Evolutionary conservation across 2,888 invertebrate genomes (phyloP).

Genomic region (Aquatica leii): DNA sequence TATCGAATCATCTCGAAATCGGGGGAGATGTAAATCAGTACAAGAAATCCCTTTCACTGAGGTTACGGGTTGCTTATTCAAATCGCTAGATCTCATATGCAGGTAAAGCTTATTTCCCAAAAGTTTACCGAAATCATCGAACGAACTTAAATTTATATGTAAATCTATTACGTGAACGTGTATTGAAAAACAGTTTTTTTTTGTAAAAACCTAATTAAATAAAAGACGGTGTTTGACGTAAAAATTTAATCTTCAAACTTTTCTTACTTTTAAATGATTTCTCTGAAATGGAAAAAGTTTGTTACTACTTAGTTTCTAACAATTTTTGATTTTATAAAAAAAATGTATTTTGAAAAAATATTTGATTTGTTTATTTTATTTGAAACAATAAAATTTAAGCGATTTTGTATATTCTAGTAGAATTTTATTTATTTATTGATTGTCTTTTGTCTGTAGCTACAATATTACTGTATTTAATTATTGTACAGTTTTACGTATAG

Average conservation of each 20-base stretch:
- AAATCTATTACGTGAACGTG: slow-evolving; percentile 15
- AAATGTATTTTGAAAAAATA: neutral
- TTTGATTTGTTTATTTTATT: no score
- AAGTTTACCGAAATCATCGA: slow-evolving; percentile 29
- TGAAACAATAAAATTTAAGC: no score
- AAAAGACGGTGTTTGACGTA: slow-evolving; percentile 3
- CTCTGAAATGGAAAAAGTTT: slow-evolving; percentile 9
- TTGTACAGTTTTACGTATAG: no score
- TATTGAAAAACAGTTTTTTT: slow-evolving; percentile 19
- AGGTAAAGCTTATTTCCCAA: slow-evolving; percentile 32
- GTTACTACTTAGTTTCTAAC: slow-evolving; percentile 1
- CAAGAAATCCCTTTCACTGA: slow-evolving; percentile 37
- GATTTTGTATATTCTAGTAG: no score
- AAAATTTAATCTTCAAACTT: neutral
- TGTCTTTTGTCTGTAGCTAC: no score
- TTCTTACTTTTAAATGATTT: slow-evolving; percentile 11
- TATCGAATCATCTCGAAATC: neutral
- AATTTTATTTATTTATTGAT: no score
- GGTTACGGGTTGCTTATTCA: slow-evolving; percentile 36
- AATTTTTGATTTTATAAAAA: neutral
- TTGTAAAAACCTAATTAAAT: slow-evolving; percentile 6
- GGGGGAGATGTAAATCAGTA: slow-evolving; percentile 35
- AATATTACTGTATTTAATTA: no score
- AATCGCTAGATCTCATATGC: slow-evolving; percentile 25
- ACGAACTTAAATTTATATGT: slow-evolving; percentile 28